Conservation (phyloP, 1,140 invertebrate genomes). For the Diorhabda carinulata region DNA sequence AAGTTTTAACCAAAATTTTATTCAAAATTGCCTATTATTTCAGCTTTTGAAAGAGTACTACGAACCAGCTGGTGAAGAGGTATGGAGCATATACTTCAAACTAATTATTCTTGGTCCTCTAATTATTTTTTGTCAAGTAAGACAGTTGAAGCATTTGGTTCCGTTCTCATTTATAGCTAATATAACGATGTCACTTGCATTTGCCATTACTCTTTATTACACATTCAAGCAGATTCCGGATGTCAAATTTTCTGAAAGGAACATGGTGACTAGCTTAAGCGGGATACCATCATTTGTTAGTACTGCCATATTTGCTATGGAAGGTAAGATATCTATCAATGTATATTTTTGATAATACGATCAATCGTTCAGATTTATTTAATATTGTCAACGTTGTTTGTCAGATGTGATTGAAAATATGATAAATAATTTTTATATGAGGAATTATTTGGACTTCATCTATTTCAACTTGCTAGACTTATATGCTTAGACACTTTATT, state of each 20-base stretch:
- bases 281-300: constrained; percentile 62
- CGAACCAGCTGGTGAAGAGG: constrained; percentile 15
- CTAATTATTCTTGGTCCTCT: constrained; percentile 51
- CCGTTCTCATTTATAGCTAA: constrained; percentile 73
- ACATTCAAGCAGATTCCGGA: constrained; percentile 57
- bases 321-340: constrained; percentile 46
- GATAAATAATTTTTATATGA: too few relatives aligned
- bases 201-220: constrained; percentile 68
- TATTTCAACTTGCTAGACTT: too few relatives aligned
- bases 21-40: not conserved
- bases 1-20: too few relatives aligned
- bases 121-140: constrained; percentile 60
- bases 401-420: too few relatives aligned
- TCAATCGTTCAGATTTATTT: too few relatives aligned
- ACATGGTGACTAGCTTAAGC: constrained; percentile 19
- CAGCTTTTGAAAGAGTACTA: constrained; percentile 23
- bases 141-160: constrained; percentile 68
- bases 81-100: constrained; percentile 21
- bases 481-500: too few relatives aligned
- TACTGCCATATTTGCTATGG: constrained; percentile 77
- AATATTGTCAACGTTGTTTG: too few relatives aligned
- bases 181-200: constrained; percentile 61
- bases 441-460: too few relatives aligned
- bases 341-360: too few relatives aligned
- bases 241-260: constrained; percentile 22